phyloP scores from a whole-genome alignment of 1,140 invertebrate species.

The Chelonus insularis region DNA sequence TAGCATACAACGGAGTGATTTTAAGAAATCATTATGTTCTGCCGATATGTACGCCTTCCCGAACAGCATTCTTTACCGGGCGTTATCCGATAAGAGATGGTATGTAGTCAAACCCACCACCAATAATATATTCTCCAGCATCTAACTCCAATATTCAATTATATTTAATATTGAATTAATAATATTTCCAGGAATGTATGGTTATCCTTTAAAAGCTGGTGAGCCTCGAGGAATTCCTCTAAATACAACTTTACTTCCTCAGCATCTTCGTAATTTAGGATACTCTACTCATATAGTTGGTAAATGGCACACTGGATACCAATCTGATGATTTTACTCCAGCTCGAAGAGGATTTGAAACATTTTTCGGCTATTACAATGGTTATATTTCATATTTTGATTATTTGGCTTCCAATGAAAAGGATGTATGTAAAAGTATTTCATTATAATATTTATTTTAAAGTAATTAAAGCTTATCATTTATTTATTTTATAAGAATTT shows the following conservation, averaged over 20 bases:
- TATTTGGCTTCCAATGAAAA: no score
- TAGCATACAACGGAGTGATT: conserved; percentile 67
- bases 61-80: conserved; percentile 67
- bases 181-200: conserved; percentile 64
- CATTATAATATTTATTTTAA: background rate
- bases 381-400: conserved; percentile 64
- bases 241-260: conserved; percentile 63
- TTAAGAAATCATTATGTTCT: conserved; percentile 65
- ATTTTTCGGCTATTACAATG: conserved; percentile 70
- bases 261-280: conserved; percentile 56
- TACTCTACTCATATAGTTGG: conserved; percentile 50
- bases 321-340: conserved; percentile 59
- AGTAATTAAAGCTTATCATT: background rate
- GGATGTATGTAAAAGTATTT: no score
- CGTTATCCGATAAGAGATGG: conserved; percentile 67
- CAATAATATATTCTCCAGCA: background rate
- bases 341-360: conserved; percentile 66
- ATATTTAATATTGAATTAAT: conserved; percentile 2
- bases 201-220: conserved; percentile 61
- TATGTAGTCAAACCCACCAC: conserved; percentile 58
- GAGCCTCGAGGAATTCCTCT: conserved; percentile 64
- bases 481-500: no score
- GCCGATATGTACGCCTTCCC: conserved; percentile 66
- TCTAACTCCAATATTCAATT: conserved; percentile 1
- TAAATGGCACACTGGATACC: conserved; percentile 59